Evolutionary conservation across 1,140 invertebrate genomes (phyloP), one percentile per base, ranked within the genome.

Genomic region (Camponotus pennsylvanicus): DNA sequence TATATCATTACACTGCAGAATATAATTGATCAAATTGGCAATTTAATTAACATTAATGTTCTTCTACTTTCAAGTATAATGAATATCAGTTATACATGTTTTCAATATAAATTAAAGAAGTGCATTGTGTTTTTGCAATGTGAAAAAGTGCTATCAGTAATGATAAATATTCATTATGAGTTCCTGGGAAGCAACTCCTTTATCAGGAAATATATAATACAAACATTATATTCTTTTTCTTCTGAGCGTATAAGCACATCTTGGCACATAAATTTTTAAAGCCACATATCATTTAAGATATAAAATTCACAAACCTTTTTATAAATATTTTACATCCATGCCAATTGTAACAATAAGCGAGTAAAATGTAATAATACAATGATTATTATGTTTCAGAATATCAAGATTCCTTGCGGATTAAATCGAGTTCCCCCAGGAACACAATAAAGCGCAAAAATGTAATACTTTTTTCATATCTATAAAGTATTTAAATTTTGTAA

Each of bases 181-280:
- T 85, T 73, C 76, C 80, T 82, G 89, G 76, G 88, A 90, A 59
- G 64, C 34, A 61, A 32, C 61, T 42, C 5, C 49, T 52, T 63
- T 49, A 27, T 88, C 21, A 57, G 15, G 52, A 88, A 40, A 89
- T 45, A 55, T 77, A 34, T 11, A 82, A 80, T 32, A 86, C 63
- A 79, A 52, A 79, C 2, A 40, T 79, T 40, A n/a, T 61, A 63
- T 83, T 59, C 34, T 18, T 85, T 45, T 1, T 82, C 32, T 80
- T 78, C 67, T 15, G 45, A 69, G 32, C 82, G 40, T 75, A 86
- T 37, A 86, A 90, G 57, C 57, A 91, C 32, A 52, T 52, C 75
- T 90, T 91, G 90, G 89, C 87, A 91, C 90, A 88, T 91, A 64
- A 86, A 61, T 69, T 55, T 76, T 88, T 75, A 76, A 79, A 90